Conservation (phyloP, 2,888 invertebrate genomes). For the Alsophila aescularia region DNA sequence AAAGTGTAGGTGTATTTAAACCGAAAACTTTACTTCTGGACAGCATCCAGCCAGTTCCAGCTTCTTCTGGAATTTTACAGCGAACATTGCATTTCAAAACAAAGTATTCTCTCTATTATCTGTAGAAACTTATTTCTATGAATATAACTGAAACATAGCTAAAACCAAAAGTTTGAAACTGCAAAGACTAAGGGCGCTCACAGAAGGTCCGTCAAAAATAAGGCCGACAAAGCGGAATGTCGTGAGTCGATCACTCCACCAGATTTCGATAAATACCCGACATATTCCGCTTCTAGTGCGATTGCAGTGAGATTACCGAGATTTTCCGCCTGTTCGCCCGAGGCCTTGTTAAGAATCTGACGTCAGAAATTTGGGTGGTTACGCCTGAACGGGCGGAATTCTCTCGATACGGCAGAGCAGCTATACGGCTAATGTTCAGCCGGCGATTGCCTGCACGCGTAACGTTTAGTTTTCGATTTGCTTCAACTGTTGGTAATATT, state of each 20-base stretch:
- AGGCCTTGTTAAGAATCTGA: slow-evolving; percentile 78
- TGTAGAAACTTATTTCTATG: too few species aligned
- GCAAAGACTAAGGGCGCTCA: slow-evolving; percentile 12
- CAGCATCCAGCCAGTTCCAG: too few species aligned
- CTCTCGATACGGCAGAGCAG: slow-evolving; percentile 31
- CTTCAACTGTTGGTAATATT: slow-evolving; percentile 22
- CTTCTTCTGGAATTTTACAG: too few species aligned
- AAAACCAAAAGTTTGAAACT: neutral
- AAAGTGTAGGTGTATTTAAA: too few species aligned
- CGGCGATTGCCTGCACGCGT: slow-evolving; percentile 36
- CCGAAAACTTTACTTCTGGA: too few species aligned
- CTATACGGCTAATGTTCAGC: slow-evolving; percentile 39
- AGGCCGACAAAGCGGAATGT: slow-evolving; percentile 14
- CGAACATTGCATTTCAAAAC: too few species aligned
- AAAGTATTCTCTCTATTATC: too few species aligned
- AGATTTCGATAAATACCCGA: slow-evolving; percentile 69
- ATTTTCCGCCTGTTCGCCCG: slow-evolving; percentile 70
- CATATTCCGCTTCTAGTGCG: slow-evolving; percentile 76
- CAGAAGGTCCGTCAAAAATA: slow-evolving; percentile 14
- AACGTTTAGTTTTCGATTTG: slow-evolving; percentile 40
- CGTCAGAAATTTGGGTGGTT: slow-evolving; percentile 61
- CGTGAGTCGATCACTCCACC: slow-evolving; percentile 12
- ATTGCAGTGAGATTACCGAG: slow-evolving; percentile 76
- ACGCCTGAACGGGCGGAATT: slow-evolving; percentile 56
- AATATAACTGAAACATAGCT: too few species aligned